Evolutionary conservation across 2,113 vertebrate genomes (phyloP), one percentile per base, ranked within the genome.

Genomic region (Emydocephalus ijimae): DNA sequence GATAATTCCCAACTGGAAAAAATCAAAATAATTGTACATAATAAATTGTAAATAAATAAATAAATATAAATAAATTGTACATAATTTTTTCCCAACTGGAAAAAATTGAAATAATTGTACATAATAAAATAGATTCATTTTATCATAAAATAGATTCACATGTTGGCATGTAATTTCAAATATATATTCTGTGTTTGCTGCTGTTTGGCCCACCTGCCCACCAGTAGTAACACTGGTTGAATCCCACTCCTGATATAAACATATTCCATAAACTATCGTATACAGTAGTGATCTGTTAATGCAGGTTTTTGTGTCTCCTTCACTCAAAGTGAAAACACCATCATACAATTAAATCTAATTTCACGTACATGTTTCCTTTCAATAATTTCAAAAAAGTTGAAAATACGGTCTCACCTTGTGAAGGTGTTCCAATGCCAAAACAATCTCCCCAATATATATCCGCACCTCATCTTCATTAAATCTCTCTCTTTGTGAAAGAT

Each of bases 401-500:
- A 91, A 54, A 64, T 89, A 43, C 74, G 21, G 6, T 10, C 94
- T 97, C 97, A 99, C 99, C 99, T 99, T 98, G 96, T 99, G 99
- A 52, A 99, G 98, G 95, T 99, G 99, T 92, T 99, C 99, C 18
- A 99, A 97, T 26, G 99, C 99, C 93, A 98, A 96, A 92, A 99
- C 99, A 0, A 99, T 99, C 97, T 99, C 99, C 64, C 99, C 99
- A 24, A 98, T 99, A 95, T 99, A 99, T 96, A 99, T 97, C 54
- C 98, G 98, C 39, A 99, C 99, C 95, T 99, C 99, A 50, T 97
- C 98, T 96, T 99, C 99, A 96, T 98, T 98, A 96, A 99, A 99
- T 93, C 97, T 98, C 92, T 99, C 99, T 97, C 99, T 98, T 96
- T 99, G 99, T 94, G 99, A 99, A 98, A 99, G 98, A 95, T 99